These are phyloP conservation scores for Aythya baeri DNA, from an alignment of 2,113 vertebrate species.

Conservation along the genomic window DNA sequence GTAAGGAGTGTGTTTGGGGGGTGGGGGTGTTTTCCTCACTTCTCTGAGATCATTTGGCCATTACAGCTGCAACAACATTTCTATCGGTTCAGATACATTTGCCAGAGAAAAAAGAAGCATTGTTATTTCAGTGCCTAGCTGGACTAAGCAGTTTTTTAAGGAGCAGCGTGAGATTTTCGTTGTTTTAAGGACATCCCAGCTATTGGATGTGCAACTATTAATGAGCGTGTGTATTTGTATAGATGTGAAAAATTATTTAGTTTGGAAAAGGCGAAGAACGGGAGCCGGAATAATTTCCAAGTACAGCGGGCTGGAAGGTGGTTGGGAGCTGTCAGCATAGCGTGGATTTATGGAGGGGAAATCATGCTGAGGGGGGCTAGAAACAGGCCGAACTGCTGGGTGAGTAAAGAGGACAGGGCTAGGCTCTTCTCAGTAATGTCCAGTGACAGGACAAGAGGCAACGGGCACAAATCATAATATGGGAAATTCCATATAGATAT, in stretches of 20 bases:
- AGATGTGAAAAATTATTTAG: background rate
- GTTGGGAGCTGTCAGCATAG: background rate
- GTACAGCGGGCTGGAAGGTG: background rate
- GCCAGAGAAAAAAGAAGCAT: slow-evolving; percentile 2
- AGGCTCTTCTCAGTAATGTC: background rate
- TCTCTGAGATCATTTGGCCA: slow-evolving; percentile 22
- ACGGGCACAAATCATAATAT: background rate
- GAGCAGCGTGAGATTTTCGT: background rate
- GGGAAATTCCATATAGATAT: background rate
- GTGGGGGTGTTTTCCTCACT: background rate
- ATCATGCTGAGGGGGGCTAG: too few relatives aligned
- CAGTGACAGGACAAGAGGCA: background rate
- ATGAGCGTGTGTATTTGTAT: background rate
- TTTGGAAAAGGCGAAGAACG: background rate
- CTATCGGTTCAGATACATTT: background rate
- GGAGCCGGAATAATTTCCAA: background rate
- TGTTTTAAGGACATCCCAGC: background rate
- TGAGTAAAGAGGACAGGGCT: background rate
- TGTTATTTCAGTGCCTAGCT: slow-evolving; percentile 42
- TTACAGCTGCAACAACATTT: slow-evolving; percentile 58
- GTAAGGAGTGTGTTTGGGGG: background rate
- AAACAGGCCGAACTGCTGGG: too few relatives aligned
- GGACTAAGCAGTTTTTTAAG: slow-evolving; percentile 14
- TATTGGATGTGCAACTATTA: background rate
- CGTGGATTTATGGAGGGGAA: background rate